Percentiles rank a stretch among this genome's conserved stretches.
These are phyloP conservation scores for Halichondria panicea DNA, from an alignment of 37 sponge, comb jelly and placozoan species.

Conservation along the genomic window DNA sequence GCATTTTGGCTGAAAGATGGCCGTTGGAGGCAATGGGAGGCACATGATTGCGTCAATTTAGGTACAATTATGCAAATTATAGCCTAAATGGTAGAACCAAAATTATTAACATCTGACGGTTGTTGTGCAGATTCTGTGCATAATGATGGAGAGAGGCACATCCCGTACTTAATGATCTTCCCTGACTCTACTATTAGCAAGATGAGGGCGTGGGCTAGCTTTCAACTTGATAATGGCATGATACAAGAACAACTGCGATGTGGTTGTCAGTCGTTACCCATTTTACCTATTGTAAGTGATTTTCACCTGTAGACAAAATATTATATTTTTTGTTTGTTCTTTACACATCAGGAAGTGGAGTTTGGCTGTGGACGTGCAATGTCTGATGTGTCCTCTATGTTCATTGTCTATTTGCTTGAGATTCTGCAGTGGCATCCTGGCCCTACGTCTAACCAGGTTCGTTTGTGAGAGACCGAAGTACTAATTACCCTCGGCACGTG, in stretches of 20 bases:
- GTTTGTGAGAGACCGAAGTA: no score
- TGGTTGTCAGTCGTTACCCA: conserved; percentile 6
- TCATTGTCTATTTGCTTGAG: conserved; percentile 27
- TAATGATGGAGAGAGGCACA: conserved; percentile 30
- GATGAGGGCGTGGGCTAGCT: conserved; percentile 10
- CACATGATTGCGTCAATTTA: conserved; percentile 15
- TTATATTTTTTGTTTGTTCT: neutral
- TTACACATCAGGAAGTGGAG: neutral
- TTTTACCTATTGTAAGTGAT: neutral
- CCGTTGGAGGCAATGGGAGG: conserved; percentile 26
- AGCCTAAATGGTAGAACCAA: no score
- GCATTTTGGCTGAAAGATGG: conserved; percentile 29
- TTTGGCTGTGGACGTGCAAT: conserved; percentile 15
- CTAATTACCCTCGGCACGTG: no score
- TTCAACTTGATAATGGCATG: conserved; percentile 4
- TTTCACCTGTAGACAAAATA: neutral
- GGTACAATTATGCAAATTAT: no score
- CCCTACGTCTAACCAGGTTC: neutral
- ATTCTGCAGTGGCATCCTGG: neutral
- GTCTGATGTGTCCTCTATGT: conserved; percentile 29
- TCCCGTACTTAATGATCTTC: conserved; percentile 23
- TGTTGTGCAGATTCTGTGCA: conserved; percentile 22
- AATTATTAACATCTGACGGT: no score
- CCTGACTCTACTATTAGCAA: conserved; percentile 23
- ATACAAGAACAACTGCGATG: conserved; percentile 10